Base-by-base conservation (phyloP, 2,113 vertebrate species). In the Polyodon spathula region DNA sequence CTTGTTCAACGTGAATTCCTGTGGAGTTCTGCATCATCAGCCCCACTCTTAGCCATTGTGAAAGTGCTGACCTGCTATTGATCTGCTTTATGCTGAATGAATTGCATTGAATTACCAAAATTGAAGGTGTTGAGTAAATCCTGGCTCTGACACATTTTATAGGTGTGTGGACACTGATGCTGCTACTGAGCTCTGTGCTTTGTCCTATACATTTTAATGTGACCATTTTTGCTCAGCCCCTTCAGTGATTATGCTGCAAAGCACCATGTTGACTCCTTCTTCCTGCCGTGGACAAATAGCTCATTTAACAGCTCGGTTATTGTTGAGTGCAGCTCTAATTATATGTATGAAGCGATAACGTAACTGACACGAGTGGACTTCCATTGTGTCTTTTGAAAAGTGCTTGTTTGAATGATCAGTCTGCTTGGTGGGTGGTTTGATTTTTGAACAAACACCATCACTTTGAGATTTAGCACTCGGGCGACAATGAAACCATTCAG, bases 141-240 rank as follows among this genome's bases (percentile, higher is more conserved):
- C 9, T 48, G 14, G n/a, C 46, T 27, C 8, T 44, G 63, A 63
- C 63, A 68, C 43, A 44, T 62, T 62, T 69, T 63, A 64, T 54
- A 43, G 37, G 64, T 37, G 52, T 52, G 10, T 44, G 54, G 46
- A 43, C 41, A 53, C 40, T 16, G 44, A 37, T 37, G 12, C 11
- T 54, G 59, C 56, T 57, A 39, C 58, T 14, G 51, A 63, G 9
- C 44, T 17, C 39, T 56, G 27, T 56, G 40, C 10, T 50, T 42
- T 62, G 43, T n/a, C n/a, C n/a, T n/a, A n/a, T n/a, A n/a, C n/a
- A n/a, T n/a, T n/a, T n/a, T n/a, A n/a, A n/a, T n/a, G n/a, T n/a
- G n/a, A n/a, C n/a, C n/a, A n/a, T n/a, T n/a, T n/a, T n/a, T n/a
- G n/a, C n/a, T n/a, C n/a, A n/a, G n/a, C n/a, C n/a, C n/a, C n/a